Evolutionary conservation across 2,113 vertebrate species (phyloP).

Genomic region (Diglossa brunneiventris): DNA sequence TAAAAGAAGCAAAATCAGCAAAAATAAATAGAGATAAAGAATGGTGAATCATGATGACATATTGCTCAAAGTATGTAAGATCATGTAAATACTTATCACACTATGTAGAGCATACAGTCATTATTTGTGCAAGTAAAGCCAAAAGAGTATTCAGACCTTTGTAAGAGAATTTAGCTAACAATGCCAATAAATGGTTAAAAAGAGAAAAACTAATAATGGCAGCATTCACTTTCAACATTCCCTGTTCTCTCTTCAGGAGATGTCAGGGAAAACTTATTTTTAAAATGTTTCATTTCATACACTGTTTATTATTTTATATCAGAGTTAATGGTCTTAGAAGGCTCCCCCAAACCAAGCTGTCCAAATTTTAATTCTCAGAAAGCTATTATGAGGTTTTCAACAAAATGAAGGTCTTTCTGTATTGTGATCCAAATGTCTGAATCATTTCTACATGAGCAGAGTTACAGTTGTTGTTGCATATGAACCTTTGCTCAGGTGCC

Average conservation of each 20-base stretch:
- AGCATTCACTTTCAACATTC: slow-evolving; percentile 19
- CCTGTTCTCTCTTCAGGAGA: not conserved
- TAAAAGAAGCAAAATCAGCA: not conserved
- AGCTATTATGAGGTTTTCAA: not conserved
- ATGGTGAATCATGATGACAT: not conserved
- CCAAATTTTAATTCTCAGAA: not conserved
- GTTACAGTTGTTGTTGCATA: not conserved
- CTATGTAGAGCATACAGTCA: not conserved
- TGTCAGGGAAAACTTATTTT: not conserved
- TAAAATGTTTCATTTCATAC: not conserved
- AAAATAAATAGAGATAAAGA: not conserved
- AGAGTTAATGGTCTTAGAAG: not conserved
- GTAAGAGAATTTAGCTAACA: not conserved
- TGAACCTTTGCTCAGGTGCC: slow-evolving; percentile 29
- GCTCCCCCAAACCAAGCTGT: not conserved
- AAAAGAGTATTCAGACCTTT: not conserved
- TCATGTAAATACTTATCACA: not conserved
- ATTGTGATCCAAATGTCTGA: not conserved
- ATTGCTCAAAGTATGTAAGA: not conserved
- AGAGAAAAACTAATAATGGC: not conserved
- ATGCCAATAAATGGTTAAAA: slow-evolving; percentile 21
- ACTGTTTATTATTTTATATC: not conserved
- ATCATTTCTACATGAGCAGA: not conserved
- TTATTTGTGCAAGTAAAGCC: not conserved
- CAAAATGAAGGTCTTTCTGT: not conserved